Conservation (phyloP, 2,888 invertebrate genomes). For the Ethmia dodecea region DNA sequence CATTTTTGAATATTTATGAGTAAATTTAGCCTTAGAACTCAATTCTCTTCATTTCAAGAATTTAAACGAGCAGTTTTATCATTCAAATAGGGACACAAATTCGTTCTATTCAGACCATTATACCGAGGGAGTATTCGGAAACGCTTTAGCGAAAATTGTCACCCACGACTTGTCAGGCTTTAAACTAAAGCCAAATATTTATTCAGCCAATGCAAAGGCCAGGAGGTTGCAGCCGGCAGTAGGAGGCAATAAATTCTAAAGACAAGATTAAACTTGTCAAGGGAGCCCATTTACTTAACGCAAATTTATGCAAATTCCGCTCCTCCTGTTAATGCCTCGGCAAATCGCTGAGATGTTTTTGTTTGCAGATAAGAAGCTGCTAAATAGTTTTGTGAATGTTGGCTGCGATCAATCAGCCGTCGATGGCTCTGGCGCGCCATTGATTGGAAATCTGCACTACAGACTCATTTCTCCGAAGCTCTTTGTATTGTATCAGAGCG, state of each 20-base stretch:
- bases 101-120: constrained; percentile 3
- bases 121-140: constrained; percentile 3
- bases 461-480: too few relatives aligned
- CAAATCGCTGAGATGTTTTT: constrained; percentile 56
- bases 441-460: background rate
- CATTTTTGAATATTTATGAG: too few relatives aligned
- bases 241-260: constrained; percentile 68
- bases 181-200: constrained; percentile 59
- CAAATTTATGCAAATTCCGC: constrained; percentile 74
- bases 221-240: constrained; percentile 51
- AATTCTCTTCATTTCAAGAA: too few relatives aligned
- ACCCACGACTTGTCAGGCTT: constrained; percentile 24
- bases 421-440: background rate
- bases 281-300: constrained; percentile 75
- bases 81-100: constrained; percentile 13
- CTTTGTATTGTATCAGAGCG: too few relatives aligned
- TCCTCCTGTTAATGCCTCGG: constrained; percentile 51
- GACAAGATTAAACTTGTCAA: constrained; percentile 76
- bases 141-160: constrained; percentile 22
- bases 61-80: constrained; percentile 11
- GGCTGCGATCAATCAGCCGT: constrained; percentile 12
- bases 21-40: too few relatives aligned
- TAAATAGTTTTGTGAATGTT: constrained; percentile 24
- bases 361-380: constrained; percentile 35
- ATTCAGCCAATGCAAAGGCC: constrained; percentile 58